A percentile compares a stretch with the other conserved stretches of the same genome.
Evolutionary conservation across 35 echinoderm and acorn worm species (phyloP).

Genomic region (Diadema setosum): DNA sequence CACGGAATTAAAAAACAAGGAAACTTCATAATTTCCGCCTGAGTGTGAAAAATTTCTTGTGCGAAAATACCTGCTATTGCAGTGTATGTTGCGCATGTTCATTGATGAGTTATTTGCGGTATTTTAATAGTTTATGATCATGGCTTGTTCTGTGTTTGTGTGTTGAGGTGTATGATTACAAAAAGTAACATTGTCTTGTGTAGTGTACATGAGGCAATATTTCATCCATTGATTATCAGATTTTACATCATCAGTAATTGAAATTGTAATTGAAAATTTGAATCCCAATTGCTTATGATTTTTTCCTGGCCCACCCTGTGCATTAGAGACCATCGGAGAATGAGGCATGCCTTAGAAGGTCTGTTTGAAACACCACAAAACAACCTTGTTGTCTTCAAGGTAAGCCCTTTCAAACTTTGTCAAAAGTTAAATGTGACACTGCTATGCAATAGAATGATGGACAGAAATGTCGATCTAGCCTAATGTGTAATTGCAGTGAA

Average conservation of each 20-base stretch:
- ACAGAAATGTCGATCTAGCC: not conserved
- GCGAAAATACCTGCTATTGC: no score
- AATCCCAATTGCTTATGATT: not conserved
- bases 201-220: not conserved
- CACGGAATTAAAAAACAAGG: no score
- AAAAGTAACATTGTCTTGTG: not conserved
- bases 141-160: no score
- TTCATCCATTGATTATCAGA: not conserved
- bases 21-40: no score
- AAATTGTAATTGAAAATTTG: not conserved
- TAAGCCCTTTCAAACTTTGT: not conserved
- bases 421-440: not conserved
- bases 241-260: not conserved
- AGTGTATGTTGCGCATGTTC: no score
- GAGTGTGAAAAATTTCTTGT: no score
- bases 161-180: not conserved
- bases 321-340: not conserved
- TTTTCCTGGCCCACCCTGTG: not conserved
- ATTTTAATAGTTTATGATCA: no score
- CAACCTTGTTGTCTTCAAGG: not conserved
- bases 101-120: no score
- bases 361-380: conserved; percentile 1
- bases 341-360: not conserved
- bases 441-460: not conserved
- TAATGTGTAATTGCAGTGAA: not conserved